Percentiles rank a stretch among this genome's conserved stretches.
These are phyloP conservation scores for Drosophila lowei DNA, from an alignment of 1,140 invertebrate genomes.

Conservation along the genomic window DNA sequence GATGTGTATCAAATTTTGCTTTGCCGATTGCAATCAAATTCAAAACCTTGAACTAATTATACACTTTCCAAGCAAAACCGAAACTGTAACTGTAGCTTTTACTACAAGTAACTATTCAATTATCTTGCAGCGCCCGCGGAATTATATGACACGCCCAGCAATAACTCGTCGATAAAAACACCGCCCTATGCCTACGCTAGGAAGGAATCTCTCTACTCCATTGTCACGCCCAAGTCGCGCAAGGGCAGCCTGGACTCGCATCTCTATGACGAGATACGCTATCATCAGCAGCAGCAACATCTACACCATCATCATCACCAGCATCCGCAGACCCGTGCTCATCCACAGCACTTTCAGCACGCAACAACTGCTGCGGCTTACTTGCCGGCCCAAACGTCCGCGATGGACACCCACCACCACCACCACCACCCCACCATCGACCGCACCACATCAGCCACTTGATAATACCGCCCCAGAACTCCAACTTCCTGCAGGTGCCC, in stretches of 20 bases:
- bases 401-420: constrained; percentile 21
- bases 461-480: constrained; percentile 75
- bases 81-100: neutral
- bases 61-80: neutral
- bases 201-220: constrained; percentile 78
- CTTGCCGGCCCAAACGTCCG: constrained; percentile 33
- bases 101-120: neutral
- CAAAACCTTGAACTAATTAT: too few species aligned
- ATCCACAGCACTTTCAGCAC: constrained; percentile 36
- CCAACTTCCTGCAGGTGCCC: constrained; percentile 75
- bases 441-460: constrained; percentile 62
- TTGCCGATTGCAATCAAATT: too few species aligned
- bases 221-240: constrained; percentile 73
- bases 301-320: constrained; percentile 39
- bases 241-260: constrained; percentile 78
- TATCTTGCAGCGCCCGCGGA: constrained; percentile 60
- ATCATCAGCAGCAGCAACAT: constrained; percentile 69
- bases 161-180: constrained; percentile 72
- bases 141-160: constrained; percentile 78
- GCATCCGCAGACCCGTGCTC: constrained; percentile 21
- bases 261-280: constrained; percentile 80
- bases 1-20: constrained; percentile 9
- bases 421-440: constrained; percentile 34
- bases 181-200: constrained; percentile 74
- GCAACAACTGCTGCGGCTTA: constrained; percentile 61